Evolutionary conservation across 2,113 vertebrate genomes (phyloP).

Genomic region (Phylloscopus trochilus): DNA sequence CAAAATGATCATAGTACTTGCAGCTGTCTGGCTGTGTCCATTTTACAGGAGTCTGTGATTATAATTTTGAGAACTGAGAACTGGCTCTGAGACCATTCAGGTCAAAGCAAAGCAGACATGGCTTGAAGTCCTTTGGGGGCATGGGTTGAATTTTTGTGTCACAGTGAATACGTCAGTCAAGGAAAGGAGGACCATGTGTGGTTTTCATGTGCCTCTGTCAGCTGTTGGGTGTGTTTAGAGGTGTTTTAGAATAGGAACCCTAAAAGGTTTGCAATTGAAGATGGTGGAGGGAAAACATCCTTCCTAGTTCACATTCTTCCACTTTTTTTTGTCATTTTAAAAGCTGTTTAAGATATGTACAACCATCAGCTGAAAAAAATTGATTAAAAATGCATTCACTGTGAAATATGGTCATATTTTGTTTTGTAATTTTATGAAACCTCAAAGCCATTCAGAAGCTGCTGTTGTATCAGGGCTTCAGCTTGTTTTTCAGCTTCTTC

Average conservation of each 20-base stretch:
- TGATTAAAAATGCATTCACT: not conserved
- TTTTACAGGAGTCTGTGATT: not conserved
- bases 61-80: not conserved
- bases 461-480: not conserved
- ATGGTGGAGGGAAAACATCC: not conserved
- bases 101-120: not conserved
- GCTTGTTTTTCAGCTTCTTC: not conserved
- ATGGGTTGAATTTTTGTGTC: not conserved
- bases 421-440: not conserved
- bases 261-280: not conserved
- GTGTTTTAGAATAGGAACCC: not conserved
- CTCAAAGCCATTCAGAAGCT: not conserved
- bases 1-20: not conserved
- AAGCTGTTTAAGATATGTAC: not conserved
- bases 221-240: not conserved
- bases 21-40: not conserved
- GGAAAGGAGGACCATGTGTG: not conserved
- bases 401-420: not conserved
- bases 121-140: not conserved
- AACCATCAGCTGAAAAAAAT: not conserved
- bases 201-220: rapidly evolving
- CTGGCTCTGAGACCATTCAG: not conserved
- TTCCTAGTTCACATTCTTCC: not conserved
- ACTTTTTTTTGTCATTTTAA: not conserved
- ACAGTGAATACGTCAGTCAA: not conserved